phyloP scores from a whole-genome alignment of 2,797 vertebrate genomes.

The Cygnus olor region DNA sequence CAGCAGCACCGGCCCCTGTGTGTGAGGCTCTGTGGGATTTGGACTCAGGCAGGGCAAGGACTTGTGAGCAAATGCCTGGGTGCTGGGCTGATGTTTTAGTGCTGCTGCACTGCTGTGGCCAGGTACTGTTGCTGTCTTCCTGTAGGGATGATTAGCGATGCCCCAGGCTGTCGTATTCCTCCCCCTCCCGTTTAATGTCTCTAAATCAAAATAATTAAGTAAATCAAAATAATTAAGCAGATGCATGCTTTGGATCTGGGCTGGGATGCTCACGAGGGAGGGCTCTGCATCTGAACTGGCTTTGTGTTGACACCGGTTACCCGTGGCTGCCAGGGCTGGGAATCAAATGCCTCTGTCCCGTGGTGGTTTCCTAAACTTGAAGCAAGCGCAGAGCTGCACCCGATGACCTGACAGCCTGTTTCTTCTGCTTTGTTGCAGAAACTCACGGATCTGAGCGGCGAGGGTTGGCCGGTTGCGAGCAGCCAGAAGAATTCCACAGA shows the following conservation, averaged over 20 bases:
- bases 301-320: neutral
- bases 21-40: constrained; percentile 25
- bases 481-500: neutral
- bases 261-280: neutral
- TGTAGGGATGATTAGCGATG: constrained; percentile 29
- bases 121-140: neutral
- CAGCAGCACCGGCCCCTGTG: neutral
- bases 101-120: neutral
- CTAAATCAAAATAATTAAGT: neutral
- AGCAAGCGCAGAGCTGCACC: neutral
- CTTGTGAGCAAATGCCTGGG: neutral
- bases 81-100: neutral
- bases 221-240: constrained; percentile 25
- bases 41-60: neutral
- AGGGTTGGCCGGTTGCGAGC: neutral
- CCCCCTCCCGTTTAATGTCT: neutral
- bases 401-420: constrained; percentile 15
- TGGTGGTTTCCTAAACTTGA: neutral
- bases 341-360: neutral
- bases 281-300: neutral
- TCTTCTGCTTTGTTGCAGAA: constrained; percentile 51
- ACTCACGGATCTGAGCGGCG: neutral
- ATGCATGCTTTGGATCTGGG: neutral
- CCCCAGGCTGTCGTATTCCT: neutral
- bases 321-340: neutral